Base-by-base conservation (phyloP, 1,140 invertebrate genomes). In the Cyphomyrmex costatus region DNA sequence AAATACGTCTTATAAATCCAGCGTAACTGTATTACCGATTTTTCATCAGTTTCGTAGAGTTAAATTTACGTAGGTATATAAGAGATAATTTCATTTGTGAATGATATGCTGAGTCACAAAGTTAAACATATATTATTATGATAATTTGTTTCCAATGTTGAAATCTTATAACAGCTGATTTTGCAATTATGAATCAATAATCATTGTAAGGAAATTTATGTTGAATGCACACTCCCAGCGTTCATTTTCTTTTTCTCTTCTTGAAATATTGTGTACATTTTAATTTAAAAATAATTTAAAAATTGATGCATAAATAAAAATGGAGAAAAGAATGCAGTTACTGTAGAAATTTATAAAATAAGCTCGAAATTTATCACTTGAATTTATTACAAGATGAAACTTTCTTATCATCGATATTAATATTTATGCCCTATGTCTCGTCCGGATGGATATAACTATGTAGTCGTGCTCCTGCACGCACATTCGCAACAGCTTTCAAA, bases 381-480 rank as follows among this genome's bases (percentile, higher is more conserved):
- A 53, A 30, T 58, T 66, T 53, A 78, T 65, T 53, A 5, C 8
- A n/a, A 27, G 30, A 77, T 6, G 3, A 63, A 71, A 46, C 63
- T 10, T 24, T 42, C 14, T 42, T 65, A 14, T 74, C 8, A 19
- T 70, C 8, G n/a, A 73, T 56, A 51, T 79, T 79, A 85, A 85
- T 49, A 53, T 83, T 83, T n/a, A n/a, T n/a, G n/a, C n/a, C n/a
- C n/a, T n/a, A n/a, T n/a, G n/a, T n/a, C n/a, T n/a, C n/a, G n/a
- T n/a, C n/a, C n/a, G n/a, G n/a, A n/a, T n/a, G n/a, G n/a, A n/a
- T n/a, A n/a, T n/a, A n/a, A n/a, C n/a, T n/a, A n/a, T n/a, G n/a
- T n/a, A n/a, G n/a, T n/a, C n/a, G n/a, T n/a, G n/a, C n/a, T n/a
- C n/a, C n/a, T n/a, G n/a, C n/a, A n/a, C n/a, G n/a, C n/a, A n/a